Evolutionary conservation across 1,140 invertebrate genomes (phyloP).

Genomic region (Lucilia sericata): DNA sequence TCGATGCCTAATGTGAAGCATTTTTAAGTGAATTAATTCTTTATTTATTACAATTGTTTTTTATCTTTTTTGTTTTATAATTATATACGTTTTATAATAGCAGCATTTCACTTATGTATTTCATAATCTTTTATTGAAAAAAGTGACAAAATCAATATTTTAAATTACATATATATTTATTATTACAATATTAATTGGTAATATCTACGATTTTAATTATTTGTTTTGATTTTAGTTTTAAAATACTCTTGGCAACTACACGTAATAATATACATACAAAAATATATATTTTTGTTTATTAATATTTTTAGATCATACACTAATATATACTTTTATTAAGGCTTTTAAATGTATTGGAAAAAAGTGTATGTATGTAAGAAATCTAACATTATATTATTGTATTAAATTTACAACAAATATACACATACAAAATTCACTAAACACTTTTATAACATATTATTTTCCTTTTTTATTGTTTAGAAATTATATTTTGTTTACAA

Average conservation of each 20-base stretch:
- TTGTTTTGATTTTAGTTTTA: not conserved
- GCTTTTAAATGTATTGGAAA: not conserved
- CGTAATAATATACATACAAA: too few species aligned
- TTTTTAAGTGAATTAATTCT: too few species aligned
- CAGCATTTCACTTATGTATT: not conserved
- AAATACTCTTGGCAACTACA: constrained; percentile 20
- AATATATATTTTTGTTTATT: not conserved
- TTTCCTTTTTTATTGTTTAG: not conserved
- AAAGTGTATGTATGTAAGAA: not conserved
- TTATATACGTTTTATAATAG: not conserved
- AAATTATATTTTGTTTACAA: not conserved
- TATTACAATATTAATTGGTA: not conserved
- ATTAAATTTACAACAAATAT: not conserved
- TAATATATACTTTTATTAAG: not conserved
- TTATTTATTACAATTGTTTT: not conserved
- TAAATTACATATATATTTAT: not conserved
- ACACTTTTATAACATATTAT: not conserved
- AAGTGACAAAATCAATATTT: not conserved
- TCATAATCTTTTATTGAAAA: not conserved
- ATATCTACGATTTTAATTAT: not conserved
- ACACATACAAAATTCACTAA: not conserved
- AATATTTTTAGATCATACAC: not conserved
- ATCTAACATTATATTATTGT: not conserved
- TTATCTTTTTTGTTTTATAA: not conserved
- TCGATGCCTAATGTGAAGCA: too few species aligned